A percentile compares a stretch with the other conserved stretches of the same genome.
Evolutionary conservation across 2,888 invertebrate genomes (phyloP).

Genomic region (Thalpophila matura): DNA sequence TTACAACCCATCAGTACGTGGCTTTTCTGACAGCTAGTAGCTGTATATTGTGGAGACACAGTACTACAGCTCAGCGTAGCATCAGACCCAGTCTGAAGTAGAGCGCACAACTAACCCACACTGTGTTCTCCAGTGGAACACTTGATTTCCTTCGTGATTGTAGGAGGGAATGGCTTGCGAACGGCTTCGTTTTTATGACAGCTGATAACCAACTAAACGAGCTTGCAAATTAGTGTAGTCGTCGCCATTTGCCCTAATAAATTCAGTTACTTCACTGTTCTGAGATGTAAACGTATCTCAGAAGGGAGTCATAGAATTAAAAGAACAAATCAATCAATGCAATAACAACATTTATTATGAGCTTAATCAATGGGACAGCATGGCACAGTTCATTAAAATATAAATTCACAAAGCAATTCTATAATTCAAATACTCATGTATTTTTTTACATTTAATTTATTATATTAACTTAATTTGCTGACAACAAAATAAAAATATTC

Average conservation of each 20-base stretch:
- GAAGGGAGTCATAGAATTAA: no score
- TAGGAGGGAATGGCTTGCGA: conserved; percentile 54
- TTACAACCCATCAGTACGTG: conserved; percentile 18
- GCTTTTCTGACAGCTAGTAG: conserved; percentile 2
- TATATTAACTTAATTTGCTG: conserved; percentile 14
- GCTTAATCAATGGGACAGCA: no score
- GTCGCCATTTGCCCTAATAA: conserved; percentile 31
- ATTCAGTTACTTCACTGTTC: conserved; percentile 1
- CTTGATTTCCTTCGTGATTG: conserved; percentile 39
- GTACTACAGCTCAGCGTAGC: conserved; percentile 15
- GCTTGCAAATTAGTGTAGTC: conserved; percentile 27
- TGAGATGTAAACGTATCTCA: no score
- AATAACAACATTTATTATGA: no score
- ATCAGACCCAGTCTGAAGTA: conserved; percentile 49
- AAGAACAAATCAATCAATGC: no score
- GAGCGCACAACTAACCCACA: conserved; percentile 36
- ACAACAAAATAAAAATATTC: neutral
- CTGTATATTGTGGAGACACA: conserved; percentile 4
- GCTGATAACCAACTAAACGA: conserved; percentile 56
- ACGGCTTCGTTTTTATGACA: conserved; percentile 73
- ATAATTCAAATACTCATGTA: neutral
- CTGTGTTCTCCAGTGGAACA: conserved; percentile 28
- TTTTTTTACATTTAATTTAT: no score
- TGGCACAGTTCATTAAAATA: no score
- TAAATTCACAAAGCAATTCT: no score